phyloP scores from a whole-genome alignment of 2,888 invertebrate species.

The Leucoma salicis region DNA sequence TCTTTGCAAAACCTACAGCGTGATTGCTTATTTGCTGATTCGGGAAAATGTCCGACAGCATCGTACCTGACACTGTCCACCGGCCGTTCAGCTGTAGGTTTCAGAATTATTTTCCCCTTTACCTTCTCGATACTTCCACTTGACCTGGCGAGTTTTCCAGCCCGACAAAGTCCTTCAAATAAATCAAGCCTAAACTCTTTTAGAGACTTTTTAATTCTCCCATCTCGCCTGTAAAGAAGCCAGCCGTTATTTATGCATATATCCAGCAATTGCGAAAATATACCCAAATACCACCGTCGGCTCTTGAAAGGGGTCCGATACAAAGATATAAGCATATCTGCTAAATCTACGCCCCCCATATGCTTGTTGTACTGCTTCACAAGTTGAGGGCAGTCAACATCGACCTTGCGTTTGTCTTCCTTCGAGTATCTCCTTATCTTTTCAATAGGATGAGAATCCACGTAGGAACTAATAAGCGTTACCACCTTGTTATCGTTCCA shows the following conservation, averaged over 20 bases:
- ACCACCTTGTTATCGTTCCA: slow-evolving; percentile 20
- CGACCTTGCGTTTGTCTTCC: not conserved
- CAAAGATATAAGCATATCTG: not conserved
- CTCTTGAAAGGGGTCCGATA: slow-evolving; percentile 1
- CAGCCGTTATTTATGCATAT: slow-evolving; percentile 9
- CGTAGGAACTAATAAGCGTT: slow-evolving; percentile 6
- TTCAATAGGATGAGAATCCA: slow-evolving; percentile 1
- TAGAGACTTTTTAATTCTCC: not conserved
- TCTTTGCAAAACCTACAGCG: slow-evolving; percentile 12
- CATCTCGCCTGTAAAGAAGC: not conserved
- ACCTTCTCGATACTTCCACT: not conserved
- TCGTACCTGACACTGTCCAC: slow-evolving; percentile 12
- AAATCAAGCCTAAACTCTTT: not conserved
- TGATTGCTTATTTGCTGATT: slow-evolving; percentile 14
- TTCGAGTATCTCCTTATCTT: not conserved
- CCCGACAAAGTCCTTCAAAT: slow-evolving; percentile 1
- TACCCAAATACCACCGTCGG: slow-evolving; percentile 7
- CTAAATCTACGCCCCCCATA: slow-evolving; percentile 11
- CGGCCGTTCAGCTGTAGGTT: slow-evolving; percentile 9
- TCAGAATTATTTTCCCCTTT: slow-evolving; percentile 9
- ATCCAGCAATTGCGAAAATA: slow-evolving; percentile 6
- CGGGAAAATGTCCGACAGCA: slow-evolving; percentile 8
- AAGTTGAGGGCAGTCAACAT: slow-evolving; percentile 2
- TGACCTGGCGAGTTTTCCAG: not conserved
- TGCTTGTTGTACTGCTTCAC: slow-evolving; percentile 4